Evolutionary conservation across 2,888 invertebrate species (phyloP).

Genomic region (Trichogramma dendrolimi): DNA sequence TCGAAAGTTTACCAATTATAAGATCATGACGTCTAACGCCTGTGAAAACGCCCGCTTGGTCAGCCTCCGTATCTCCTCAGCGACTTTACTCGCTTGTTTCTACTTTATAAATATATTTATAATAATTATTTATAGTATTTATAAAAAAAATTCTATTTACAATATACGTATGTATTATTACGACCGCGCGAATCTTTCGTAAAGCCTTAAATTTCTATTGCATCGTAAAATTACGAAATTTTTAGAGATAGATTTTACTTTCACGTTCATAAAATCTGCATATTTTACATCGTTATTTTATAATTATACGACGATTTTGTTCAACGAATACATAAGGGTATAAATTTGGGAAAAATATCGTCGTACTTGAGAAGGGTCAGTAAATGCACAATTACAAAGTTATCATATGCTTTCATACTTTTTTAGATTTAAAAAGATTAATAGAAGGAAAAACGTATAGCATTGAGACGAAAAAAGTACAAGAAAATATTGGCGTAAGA

Average conservation of each 20-base stretch:
- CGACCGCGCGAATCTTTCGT: conserved; percentile 27
- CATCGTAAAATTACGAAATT: conserved; percentile 17
- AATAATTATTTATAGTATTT: conserved; percentile 20
- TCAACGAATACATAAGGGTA: too few relatives aligned
- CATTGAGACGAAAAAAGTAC: conserved; percentile 25
- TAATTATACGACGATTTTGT: too few relatives aligned
- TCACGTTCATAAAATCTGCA: too few relatives aligned
- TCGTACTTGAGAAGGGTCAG: conserved; percentile 21
- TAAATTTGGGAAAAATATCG: conserved; percentile 19
- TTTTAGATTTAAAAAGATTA: conserved; percentile 3
- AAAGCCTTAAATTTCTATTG: conserved; percentile 26
- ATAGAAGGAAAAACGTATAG: conserved; percentile 5
- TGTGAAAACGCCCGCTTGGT: too few relatives aligned
- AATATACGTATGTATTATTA: conserved; percentile 25
- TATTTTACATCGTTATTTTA: too few relatives aligned
- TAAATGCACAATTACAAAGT: conserved; percentile 24
- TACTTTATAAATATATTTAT: conserved; percentile 11
- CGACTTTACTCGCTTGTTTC: conserved; percentile 16
- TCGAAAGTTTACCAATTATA: conserved; percentile 14
- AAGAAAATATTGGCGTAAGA: conserved; percentile 26
- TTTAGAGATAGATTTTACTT: too few relatives aligned
- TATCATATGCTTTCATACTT: conserved; percentile 7
- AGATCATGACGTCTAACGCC: too few relatives aligned
- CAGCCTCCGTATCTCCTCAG: too few relatives aligned
- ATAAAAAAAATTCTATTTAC: conserved; percentile 27